phyloP scores from a whole-genome alignment of 2,888 invertebrate species.

The Aleiodes leptofemur region DNA sequence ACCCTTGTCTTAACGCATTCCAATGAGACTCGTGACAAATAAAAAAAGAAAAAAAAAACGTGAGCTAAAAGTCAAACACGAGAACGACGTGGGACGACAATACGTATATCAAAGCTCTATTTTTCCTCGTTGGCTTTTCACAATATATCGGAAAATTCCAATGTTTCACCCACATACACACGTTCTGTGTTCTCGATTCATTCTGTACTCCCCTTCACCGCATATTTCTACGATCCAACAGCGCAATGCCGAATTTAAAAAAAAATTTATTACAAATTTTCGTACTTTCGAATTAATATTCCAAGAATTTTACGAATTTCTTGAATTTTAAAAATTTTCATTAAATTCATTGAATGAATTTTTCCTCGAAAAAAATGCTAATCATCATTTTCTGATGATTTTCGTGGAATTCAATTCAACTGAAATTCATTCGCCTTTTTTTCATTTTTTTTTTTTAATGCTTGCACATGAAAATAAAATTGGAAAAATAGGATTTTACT shows the following conservation, averaged over 20 bases:
- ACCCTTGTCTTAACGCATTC: not conserved
- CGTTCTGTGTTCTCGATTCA: not conserved
- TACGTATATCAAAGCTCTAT: slow-evolving; percentile 34
- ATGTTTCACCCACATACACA: slow-evolving; percentile 12
- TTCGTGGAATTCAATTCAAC: too few relatives aligned
- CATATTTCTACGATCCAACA: slow-evolving; percentile 23
- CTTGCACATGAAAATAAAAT: too few relatives aligned
- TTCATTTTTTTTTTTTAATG: too few relatives aligned
- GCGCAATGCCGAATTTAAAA: not conserved
- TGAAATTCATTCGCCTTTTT: too few relatives aligned
- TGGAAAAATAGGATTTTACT: too few relatives aligned
- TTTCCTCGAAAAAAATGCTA: too few relatives aligned
- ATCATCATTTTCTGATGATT: too few relatives aligned
- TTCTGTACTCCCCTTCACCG: not conserved
- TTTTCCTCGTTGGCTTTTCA: slow-evolving; percentile 3
- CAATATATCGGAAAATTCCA: slow-evolving; percentile 20
- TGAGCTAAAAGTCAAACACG: slow-evolving; percentile 18
- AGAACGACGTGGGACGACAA: slow-evolving; percentile 19
- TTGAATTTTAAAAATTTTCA: too few relatives aligned
- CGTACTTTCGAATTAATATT: not conserved
- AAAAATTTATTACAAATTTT: not conserved
- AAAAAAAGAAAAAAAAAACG: not conserved
- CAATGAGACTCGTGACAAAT: not conserved
- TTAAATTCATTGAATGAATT: too few relatives aligned
- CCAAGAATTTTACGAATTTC: not conserved